Evolutionary conservation across 2,888 invertebrate species (phyloP).

Genomic region (Drosophila parthenogenetica): DNA sequence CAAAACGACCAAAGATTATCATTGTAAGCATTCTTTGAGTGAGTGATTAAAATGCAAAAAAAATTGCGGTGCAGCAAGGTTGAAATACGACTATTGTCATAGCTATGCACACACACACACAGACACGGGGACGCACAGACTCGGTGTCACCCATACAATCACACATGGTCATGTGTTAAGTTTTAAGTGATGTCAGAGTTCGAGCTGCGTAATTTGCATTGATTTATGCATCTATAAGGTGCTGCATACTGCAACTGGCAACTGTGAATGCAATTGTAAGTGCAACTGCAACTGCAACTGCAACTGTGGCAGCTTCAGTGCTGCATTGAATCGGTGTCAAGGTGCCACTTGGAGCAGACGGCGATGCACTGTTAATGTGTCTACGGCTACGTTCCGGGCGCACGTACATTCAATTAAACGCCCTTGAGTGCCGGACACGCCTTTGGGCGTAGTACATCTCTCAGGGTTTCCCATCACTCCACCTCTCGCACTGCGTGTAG

Average conservation of each 20-base stretch:
- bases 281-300: constrained; percentile 24
- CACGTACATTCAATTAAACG: constrained; percentile 81
- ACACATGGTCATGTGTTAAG: constrained; percentile 63
- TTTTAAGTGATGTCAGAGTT: constrained; percentile 63
- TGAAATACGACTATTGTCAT: constrained; percentile 51
- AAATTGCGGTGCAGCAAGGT: constrained; percentile 19
- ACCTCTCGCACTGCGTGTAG: constrained; percentile 1
- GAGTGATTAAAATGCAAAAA: constrained; percentile 71
- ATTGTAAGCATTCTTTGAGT: constrained; percentile 78
- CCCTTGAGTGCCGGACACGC: constrained; percentile 74
- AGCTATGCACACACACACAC: constrained; percentile 18
- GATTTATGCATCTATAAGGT: constrained; percentile 61
- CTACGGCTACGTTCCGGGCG: constrained; percentile 62
- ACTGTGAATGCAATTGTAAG: constrained; percentile 4
- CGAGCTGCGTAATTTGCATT: constrained; percentile 74
- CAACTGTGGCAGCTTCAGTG: constrained; percentile 38
- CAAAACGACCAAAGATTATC: constrained; percentile 71
- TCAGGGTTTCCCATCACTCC: background rate
- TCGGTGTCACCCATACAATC: background rate
- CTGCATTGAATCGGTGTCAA: constrained; percentile 67
- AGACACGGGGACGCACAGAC: background rate
- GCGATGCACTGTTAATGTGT: constrained; percentile 73
- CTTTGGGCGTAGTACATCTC: constrained; percentile 15
- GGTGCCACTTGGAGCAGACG: constrained; percentile 59
- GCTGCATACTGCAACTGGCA: constrained; percentile 19